These are phyloP conservation scores for Agonum fuliginosum DNA, from an alignment of 2,888 invertebrate species.

Conservation along the genomic window DNA sequence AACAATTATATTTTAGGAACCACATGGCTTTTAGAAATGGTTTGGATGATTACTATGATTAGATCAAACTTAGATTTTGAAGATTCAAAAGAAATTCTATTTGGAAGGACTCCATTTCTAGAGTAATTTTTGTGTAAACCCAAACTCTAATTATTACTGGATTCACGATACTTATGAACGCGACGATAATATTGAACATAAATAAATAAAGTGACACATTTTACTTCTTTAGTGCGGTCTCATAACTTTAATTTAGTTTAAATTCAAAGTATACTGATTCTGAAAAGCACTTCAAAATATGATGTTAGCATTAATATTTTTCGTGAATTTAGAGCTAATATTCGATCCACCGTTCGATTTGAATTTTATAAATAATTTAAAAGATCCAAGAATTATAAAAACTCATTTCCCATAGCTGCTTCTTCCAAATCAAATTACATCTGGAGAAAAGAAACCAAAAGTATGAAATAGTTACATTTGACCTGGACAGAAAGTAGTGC, in stretches of 20 bases:
- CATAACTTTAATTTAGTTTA: no score
- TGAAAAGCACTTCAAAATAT: no score
- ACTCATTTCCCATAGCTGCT: slow-evolving; percentile 79
- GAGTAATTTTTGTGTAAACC: slow-evolving; percentile 75
- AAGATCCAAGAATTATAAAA: slow-evolving; percentile 78
- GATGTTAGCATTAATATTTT: no score
- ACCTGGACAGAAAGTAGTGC: no score
- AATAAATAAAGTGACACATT: no score
- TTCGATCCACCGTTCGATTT: slow-evolving; percentile 31
- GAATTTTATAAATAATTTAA: slow-evolving; percentile 69
- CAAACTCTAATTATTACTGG: no score
- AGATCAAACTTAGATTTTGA: slow-evolving; percentile 78
- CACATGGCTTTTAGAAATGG: slow-evolving; percentile 87
- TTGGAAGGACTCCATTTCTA: slow-evolving; percentile 82
- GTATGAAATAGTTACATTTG: slow-evolving; percentile 61
- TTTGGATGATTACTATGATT: slow-evolving; percentile 82
- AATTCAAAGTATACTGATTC: no score
- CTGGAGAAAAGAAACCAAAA: slow-evolving; percentile 70
- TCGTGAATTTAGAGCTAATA: no score
- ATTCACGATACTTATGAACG: no score
- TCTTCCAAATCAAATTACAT: slow-evolving; percentile 74
- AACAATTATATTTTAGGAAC: slow-evolving; percentile 79
- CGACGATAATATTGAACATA: no score
- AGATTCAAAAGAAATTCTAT: slow-evolving; percentile 74
- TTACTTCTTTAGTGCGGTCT: no score